A percentile compares a stretch with the other conserved stretches of the same genome.
Conservation (phyloP, 2,113 vertebrate genomes). For the Notiomystis cincta region DNA sequence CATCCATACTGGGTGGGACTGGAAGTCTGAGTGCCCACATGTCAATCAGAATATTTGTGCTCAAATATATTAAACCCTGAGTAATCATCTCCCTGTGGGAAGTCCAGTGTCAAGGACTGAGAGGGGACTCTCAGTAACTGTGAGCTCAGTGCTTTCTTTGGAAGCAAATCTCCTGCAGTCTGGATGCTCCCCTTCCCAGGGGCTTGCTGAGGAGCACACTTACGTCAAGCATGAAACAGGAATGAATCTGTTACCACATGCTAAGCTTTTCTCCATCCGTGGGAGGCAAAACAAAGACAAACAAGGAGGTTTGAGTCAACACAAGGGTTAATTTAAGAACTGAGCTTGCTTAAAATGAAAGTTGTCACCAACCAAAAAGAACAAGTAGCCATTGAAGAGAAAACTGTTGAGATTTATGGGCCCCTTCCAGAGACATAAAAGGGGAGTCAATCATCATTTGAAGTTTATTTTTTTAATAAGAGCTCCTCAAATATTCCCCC, state of each 20-base stretch:
- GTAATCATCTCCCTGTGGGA: neutral
- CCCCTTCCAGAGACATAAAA: constrained; percentile 55
- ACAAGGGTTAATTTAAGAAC: constrained; percentile 56
- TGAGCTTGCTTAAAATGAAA: constrained; percentile 51
- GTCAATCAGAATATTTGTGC: neutral
- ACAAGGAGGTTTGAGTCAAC: constrained; percentile 44
- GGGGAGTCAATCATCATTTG: constrained; percentile 61
- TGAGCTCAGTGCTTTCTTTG: neutral
- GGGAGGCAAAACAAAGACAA: constrained; percentile 50
- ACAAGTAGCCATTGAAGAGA: constrained; percentile 65
- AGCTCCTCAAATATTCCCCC: constrained; percentile 55
- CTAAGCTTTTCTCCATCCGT: neutral
- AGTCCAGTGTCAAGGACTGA: neutral
- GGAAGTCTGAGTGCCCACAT: neutral
- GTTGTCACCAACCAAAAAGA: constrained; percentile 58
- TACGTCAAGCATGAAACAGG: neutral
- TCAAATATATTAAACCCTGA: neutral
- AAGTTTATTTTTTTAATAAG: constrained; percentile 67
- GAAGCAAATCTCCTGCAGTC: neutral
- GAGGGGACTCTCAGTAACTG: neutral
- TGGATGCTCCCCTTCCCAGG: neutral
- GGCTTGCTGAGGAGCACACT: neutral
- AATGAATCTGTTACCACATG: neutral
- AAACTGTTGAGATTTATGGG: constrained; percentile 62
- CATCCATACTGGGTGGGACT: neutral